These are phyloP conservation scores for Illadopsis cleaveri DNA, from an alignment of 2,113 vertebrate genomes.

Conservation along the genomic window DNA sequence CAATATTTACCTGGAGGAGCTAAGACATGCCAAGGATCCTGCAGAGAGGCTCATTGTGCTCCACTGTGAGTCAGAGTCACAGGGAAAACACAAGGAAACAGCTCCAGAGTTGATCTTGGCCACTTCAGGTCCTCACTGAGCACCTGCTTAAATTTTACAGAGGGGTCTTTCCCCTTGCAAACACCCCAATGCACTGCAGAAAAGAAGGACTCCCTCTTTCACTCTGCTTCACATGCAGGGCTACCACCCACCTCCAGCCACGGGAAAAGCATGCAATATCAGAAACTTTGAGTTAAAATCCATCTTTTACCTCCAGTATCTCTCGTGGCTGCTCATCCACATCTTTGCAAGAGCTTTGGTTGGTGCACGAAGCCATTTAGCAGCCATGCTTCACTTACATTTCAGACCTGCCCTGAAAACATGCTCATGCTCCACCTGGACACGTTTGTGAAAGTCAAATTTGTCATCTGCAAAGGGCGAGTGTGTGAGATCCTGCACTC, in stretches of 20 bases:
- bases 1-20: neutral
- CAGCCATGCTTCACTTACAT: neutral
- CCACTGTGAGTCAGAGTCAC: neutral
- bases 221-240: neutral
- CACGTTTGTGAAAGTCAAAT: neutral
- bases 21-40: neutral
- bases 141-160: neutral
- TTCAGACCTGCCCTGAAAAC: neutral
- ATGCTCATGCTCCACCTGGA: rapidly evolving
- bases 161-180: neutral
- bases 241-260: neutral
- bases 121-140: neutral
- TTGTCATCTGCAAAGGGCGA: neutral
- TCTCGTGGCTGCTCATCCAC: neutral
- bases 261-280: rapidly evolving
- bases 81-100: neutral
- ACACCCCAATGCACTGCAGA: neutral
- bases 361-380: neutral
- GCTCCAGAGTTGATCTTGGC: neutral
- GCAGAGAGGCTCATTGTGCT: neutral
- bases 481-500: neutral
- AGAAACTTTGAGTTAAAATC: neutral
- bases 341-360: neutral
- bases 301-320: neutral
- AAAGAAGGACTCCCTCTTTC: neutral